Base-by-base conservation (phyloP, 2,797 vertebrate species). In the Schizopygopsis pylzovi region DNA sequence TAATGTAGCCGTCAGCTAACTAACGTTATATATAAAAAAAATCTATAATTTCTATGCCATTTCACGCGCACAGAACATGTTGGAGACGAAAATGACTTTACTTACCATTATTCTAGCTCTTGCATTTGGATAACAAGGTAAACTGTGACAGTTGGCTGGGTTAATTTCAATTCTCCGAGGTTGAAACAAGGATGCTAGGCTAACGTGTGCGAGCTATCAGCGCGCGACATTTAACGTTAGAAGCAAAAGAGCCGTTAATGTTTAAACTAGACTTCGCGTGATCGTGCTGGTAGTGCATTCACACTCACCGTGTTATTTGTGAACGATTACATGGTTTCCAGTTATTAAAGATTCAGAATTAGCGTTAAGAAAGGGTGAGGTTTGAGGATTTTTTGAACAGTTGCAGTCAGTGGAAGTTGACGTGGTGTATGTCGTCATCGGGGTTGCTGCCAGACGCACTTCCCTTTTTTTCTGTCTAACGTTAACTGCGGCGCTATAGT, bases 271-370 rank as follows among this genome's bases (percentile, higher is more conserved):
- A 71, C 16, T 41, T 39, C 39, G 18, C 75, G 65, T 41, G 43
- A 49, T 43, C n/a, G 9, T 25, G 22, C 15, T 79, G 25, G 28
- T 16, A 61, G 41, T 39, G 28, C n/a, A 61, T 49, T 65, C 28
- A 61, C 67, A 77, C 82, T 89, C 67, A 90, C 88, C 85, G 79
- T 67, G 39, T 43, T 83, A 25, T 20, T 12, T 39, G 16, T 45
- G 11, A 63, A 47, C 52, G 47, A 28, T 83, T 85, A 90, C 87
- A 90, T 88, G 6, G 37, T 82, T 84, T 43, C 2, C 25, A 3
- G 33, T 54, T 18, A 20, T 37, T 28, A 33, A 41, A 43, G 3
- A 49, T 11, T 43, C 47, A 15, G 15, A 3, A 11, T 56, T 41
- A 52, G 8, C 2, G 10, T 8, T 41, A 61, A 72, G 20, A 47